Conservation (phyloP, 2,888 invertebrate genomes). For the Amiota mariae region DNA sequence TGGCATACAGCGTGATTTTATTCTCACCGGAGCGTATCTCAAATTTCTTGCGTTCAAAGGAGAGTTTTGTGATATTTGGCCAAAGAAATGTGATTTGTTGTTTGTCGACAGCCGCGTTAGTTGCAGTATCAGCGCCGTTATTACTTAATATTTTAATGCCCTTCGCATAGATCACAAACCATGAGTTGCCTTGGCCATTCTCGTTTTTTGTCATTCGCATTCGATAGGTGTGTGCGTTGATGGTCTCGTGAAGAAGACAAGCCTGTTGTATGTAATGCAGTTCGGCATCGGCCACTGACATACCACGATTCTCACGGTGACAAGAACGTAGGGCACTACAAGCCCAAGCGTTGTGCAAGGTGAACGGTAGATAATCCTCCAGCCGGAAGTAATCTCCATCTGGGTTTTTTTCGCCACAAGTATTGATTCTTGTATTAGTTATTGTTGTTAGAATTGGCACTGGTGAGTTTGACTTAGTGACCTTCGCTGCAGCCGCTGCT, state of each 20-base stretch:
- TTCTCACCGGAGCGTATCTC: slow-evolving; percentile 93
- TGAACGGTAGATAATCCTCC: slow-evolving; percentile 87
- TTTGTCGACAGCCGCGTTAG: slow-evolving; percentile 50
- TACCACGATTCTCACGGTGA: slow-evolving; percentile 86
- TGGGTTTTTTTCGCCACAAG: background rate
- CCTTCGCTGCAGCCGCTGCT: slow-evolving; percentile 34
- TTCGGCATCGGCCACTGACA: slow-evolving; percentile 87
- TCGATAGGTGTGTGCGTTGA: slow-evolving; percentile 91
- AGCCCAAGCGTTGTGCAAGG: slow-evolving; percentile 76
- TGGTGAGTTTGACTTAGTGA: slow-evolving; percentile 35
- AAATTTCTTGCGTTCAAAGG: slow-evolving; percentile 97
- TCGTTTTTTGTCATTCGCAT: slow-evolving; percentile 85
- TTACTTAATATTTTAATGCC: slow-evolving; percentile 89
- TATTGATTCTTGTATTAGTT: background rate
- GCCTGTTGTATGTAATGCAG: slow-evolving; percentile 92
- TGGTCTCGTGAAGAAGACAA: slow-evolving; percentile 85
- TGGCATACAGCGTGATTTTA: slow-evolving; percentile 91
- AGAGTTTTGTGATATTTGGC: slow-evolving; percentile 95
- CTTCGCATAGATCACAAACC: slow-evolving; percentile 92
- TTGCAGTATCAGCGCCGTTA: slow-evolving; percentile 69
- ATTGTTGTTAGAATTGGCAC: slow-evolving; percentile 23
- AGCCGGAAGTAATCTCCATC: slow-evolving; percentile 81
- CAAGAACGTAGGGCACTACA: slow-evolving; percentile 79
- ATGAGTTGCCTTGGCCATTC: slow-evolving; percentile 84
- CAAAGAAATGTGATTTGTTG: slow-evolving; percentile 90